These are phyloP conservation scores for Pyralis farinalis DNA, from an alignment of 2,888 invertebrate species.

Conservation along the genomic window DNA sequence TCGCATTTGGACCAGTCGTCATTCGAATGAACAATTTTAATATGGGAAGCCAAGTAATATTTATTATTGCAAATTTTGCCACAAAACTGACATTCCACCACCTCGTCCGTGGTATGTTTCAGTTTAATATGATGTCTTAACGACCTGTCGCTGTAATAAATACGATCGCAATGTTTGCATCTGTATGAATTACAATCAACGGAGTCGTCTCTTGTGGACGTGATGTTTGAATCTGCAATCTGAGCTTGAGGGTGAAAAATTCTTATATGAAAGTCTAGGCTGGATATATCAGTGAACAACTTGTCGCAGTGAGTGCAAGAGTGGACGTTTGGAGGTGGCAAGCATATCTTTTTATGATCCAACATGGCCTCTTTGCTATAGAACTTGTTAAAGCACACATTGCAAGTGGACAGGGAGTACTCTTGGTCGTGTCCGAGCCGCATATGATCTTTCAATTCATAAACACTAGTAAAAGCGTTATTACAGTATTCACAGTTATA, in stretches of 20 bases:
- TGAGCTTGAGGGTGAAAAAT: conserved; percentile 64
- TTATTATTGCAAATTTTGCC: conserved; percentile 59
- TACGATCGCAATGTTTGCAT: conserved; percentile 46
- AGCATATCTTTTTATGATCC: conserved; percentile 48
- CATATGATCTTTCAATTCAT: conserved; percentile 58
- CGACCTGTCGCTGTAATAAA: conserved; percentile 59
- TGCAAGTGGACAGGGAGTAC: conserved; percentile 49
- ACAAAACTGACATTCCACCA: conserved; percentile 48
- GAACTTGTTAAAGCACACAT: conserved; percentile 62
- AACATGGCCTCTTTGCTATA: conserved; percentile 45
- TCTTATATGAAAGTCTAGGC: conserved; percentile 54
- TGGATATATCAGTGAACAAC: conserved; percentile 56
- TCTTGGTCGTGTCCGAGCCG: conserved; percentile 44
- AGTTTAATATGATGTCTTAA: conserved; percentile 60
- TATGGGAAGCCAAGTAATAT: conserved; percentile 58
- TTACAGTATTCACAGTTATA: conserved; percentile 55
- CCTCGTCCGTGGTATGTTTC: conserved; percentile 54
- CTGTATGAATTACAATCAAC: conserved; percentile 30
- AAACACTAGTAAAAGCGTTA: conserved; percentile 35
- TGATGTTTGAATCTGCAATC: conserved; percentile 47
- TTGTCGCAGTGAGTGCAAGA: conserved; percentile 57
- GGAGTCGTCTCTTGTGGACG: conserved; percentile 41
- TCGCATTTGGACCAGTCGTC: conserved; percentile 56
- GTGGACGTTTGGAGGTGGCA: conserved; percentile 49
- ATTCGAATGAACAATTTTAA: conserved; percentile 55